Conservation (phyloP, 2,888 invertebrate genomes). For the Gibbula magus region DNA sequence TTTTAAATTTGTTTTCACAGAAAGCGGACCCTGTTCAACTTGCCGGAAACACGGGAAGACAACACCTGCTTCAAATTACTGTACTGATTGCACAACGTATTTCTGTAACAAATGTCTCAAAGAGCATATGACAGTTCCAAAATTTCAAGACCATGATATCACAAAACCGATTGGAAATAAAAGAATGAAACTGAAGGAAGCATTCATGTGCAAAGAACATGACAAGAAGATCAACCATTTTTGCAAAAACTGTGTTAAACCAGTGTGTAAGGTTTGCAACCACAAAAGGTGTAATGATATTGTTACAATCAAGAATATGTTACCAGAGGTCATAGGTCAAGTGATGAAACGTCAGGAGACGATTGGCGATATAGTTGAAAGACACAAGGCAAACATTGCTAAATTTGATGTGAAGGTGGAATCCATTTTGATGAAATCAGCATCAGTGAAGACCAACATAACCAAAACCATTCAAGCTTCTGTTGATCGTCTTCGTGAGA, state of each 20-base stretch:
- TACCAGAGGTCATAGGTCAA: background rate
- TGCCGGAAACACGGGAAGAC: background rate
- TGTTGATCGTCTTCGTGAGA: too few species aligned
- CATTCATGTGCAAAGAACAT: background rate
- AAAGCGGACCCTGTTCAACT: background rate
- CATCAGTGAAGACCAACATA: too few species aligned
- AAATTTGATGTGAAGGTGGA: too few species aligned
- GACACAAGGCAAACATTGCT: too few species aligned
- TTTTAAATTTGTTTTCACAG: too few species aligned
- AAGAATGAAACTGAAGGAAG: background rate
- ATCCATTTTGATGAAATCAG: too few species aligned
- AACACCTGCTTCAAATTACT: background rate
- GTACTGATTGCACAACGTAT: too few species aligned
- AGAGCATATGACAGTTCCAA: background rate
- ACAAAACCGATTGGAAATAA: background rate
- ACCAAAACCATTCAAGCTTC: background rate
- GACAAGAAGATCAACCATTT: background rate
- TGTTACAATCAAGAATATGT: too few species aligned
- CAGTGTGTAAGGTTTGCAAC: background rate
- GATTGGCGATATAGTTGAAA: too few species aligned
- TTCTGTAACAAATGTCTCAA: background rate
- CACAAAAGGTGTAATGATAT: background rate
- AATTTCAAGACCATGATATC: background rate
- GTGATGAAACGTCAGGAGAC: too few species aligned
- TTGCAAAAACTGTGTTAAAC: background rate